Evolutionary conservation across 2,888 invertebrate genomes (phyloP), one percentile per base, ranked within the genome.

Genomic region (Dynastes maya): DNA sequence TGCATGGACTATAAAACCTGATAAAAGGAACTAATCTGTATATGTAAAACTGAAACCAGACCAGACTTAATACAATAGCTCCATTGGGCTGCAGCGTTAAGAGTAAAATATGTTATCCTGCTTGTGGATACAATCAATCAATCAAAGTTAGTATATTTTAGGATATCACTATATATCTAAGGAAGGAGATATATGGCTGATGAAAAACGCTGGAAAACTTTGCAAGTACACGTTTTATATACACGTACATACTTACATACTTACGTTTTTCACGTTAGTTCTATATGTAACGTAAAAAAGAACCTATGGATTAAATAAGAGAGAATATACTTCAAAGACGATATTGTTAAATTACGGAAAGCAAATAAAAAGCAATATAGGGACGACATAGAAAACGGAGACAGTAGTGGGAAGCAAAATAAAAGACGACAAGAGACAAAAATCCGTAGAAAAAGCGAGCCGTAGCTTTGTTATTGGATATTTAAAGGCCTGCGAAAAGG

Each of bases 351-450:
- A 84, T 84, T 84, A 84, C 84, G 82, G 81, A 79, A 79, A 84
- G 82, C 82, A 82, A 81, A 83, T 84, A 85, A 84, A 85, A 85
- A 84, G 85, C 83, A 85, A 85, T 84, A 84, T 83, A 84, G 84
- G 32, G 5, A 83, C 83, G 53, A 55, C 53, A 55, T 45, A 11
- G 11, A 8, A 11, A 45, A 8, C 45, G 45, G 45, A 83, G 83
- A 80, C 82, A 82, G 84, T 82, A 83, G 82, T 81, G 81, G 81
- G 81, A 78, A 45, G 53, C 81, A 81, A 84, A 84, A 83, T 83
- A 84, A 84, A 84, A 29, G 61, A 61, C 61, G 22, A 29, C 61
- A 82, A 81, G 45, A 45, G 45, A 82, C 80, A 82, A 84, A 84
- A 83, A 55, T n/a, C 82, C 82, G 82, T 84, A 83, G 84, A 84